Conservation (phyloP, 2,113 vertebrate genomes). For the zebrafish (Danio rerio) region GRCz12tu NC_133196.1:40401501-40402000, state of each 20-base stretch:
- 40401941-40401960: too few relatives aligned
- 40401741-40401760: neutral
- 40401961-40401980: too few relatives aligned
- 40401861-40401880: too few relatives aligned
- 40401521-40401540: neutral
- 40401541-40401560: constrained; percentile 9
- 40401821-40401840: too few relatives aligned
- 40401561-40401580: constrained; percentile 20
- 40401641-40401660: constrained; percentile 41
- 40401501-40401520: constrained; percentile 58
- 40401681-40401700: constrained; percentile 42
- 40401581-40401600: constrained; percentile 46
- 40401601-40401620: constrained; percentile 45
- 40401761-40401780: too few relatives aligned
- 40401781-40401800: too few relatives aligned
- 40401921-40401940: too few relatives aligned
- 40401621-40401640: constrained; percentile 54
- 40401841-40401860: too few relatives aligned
- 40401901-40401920: too few relatives aligned
- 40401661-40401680: neutral
- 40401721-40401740: constrained; percentile 3
- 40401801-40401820: too few relatives aligned
- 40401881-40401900: too few relatives aligned
- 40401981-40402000: too few relatives aligned
- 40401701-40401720: constrained; percentile 45